Conservation (phyloP, 2,888 invertebrate species). For the Hedychridium roseum region DNA sequence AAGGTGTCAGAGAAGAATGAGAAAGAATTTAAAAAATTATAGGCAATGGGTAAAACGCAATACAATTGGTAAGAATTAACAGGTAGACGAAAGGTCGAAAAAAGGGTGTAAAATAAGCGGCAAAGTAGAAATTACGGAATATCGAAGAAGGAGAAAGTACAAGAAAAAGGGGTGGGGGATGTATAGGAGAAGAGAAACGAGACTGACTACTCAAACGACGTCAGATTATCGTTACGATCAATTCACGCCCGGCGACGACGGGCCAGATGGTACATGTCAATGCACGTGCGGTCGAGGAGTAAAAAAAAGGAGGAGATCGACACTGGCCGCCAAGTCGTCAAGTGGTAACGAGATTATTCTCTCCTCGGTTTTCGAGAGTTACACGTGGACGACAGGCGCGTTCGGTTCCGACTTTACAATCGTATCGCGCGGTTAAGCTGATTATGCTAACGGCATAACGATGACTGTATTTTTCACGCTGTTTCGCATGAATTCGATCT, state of each 20-base stretch:
- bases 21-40: no score
- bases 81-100: no score
- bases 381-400: not conserved
- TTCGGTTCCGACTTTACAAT: constrained; percentile 2
- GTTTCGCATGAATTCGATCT: no score
- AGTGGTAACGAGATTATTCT: no score
- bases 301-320: constrained; percentile 20
- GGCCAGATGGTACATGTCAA: constrained; percentile 38
- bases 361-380: not conserved
- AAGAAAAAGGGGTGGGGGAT: not conserved
- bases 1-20: constrained; percentile 6
- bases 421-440: constrained; percentile 12
- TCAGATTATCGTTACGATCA: constrained; percentile 43
- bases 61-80: no score
- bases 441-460: constrained; percentile 12
- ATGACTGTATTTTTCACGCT: constrained; percentile 1
- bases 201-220: constrained; percentile 26
- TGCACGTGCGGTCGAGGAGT: constrained; percentile 29
- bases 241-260: constrained; percentile 31
- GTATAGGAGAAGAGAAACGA: constrained; percentile 7
- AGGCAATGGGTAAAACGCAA: no score
- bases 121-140: no score
- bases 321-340: no score
- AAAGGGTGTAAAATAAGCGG: no score
- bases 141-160: not conserved